A percentile compares a stretch with the other conserved stretches of the same genome.
phyloP scores from a whole-genome alignment of 2,888 invertebrate species.

The Cosmorhoe ocellata region DNA sequence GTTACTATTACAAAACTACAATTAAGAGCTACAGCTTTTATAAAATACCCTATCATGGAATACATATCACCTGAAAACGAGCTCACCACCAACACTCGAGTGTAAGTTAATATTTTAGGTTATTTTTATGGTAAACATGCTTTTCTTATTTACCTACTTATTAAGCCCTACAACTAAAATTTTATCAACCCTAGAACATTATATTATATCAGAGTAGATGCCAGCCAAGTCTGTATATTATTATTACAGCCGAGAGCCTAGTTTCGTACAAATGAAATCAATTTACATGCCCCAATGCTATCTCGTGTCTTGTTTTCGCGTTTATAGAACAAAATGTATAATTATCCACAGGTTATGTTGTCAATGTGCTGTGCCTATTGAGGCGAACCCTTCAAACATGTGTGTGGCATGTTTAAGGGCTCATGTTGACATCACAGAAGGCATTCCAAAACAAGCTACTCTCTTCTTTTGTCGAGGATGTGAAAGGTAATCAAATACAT shows the following conservation, averaged over 20 bases:
- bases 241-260: too few species aligned
- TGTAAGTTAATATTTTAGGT: constrained; percentile 61
- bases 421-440: constrained; percentile 97
- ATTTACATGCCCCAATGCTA: too few species aligned
- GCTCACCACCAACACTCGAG: constrained; percentile 52
- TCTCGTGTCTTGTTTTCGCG: too few species aligned
- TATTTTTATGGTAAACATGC: constrained; percentile 27
- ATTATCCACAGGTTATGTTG: constrained; percentile 89
- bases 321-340: too few species aligned
- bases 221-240: too few species aligned
- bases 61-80: constrained; percentile 64
- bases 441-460: constrained; percentile 96
- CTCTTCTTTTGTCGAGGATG: constrained; percentile 96
- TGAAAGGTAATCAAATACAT: constrained; percentile 89
- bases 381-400: constrained; percentile 98
- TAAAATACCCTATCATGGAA: constrained; percentile 53
- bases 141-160: neutral
- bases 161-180: neutral
- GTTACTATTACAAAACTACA: too few species aligned
- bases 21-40: too few species aligned
- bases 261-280: too few species aligned
- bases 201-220: too few species aligned
- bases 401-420: constrained; percentile 96
- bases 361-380: constrained; percentile 95
- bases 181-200: too few species aligned